These are phyloP conservation scores for Rhagologus leucostigma DNA, from an alignment of 2,113 vertebrate species.

Conservation along the genomic window DNA sequence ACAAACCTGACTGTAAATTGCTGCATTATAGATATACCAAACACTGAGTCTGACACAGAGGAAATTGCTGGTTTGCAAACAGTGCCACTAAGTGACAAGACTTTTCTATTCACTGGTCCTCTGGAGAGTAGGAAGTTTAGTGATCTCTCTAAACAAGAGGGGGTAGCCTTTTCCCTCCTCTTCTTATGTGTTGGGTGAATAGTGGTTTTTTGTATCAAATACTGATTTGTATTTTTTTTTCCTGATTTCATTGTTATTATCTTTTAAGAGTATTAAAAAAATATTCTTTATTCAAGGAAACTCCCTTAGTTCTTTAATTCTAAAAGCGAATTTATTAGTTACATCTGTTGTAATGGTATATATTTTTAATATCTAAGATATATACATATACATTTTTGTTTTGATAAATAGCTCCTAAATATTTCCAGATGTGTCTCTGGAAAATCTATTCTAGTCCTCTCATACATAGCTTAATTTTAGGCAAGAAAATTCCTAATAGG, in stretches of 20 bases:
- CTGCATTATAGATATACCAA: background rate
- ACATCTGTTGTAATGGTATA: background rate
- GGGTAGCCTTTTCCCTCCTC: background rate
- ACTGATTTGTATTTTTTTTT: background rate
- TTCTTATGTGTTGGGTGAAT: background rate
- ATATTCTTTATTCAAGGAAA: background rate
- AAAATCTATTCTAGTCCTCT: background rate
- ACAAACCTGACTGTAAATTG: background rate
- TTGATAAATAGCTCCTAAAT: background rate
- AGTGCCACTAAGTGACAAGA: background rate
- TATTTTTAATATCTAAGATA: background rate
- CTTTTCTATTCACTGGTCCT: background rate
- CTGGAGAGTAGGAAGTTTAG: background rate
- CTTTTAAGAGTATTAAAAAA: background rate
- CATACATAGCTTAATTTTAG: background rate
- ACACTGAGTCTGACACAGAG: background rate
- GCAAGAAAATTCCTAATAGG: background rate
- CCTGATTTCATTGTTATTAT: background rate
- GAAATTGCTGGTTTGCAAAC: background rate
- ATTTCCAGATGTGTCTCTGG: background rate
- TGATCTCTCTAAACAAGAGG: background rate
- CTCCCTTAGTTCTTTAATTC: background rate
- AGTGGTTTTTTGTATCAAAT: background rate
- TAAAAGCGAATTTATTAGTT: background rate
- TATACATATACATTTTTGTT: background rate